Percentiles rank a stretch among this genome's conserved stretches.
phyloP scores from a whole-genome alignment of 1,140 invertebrate genomes.

The Drosophila yakuba region DNA sequence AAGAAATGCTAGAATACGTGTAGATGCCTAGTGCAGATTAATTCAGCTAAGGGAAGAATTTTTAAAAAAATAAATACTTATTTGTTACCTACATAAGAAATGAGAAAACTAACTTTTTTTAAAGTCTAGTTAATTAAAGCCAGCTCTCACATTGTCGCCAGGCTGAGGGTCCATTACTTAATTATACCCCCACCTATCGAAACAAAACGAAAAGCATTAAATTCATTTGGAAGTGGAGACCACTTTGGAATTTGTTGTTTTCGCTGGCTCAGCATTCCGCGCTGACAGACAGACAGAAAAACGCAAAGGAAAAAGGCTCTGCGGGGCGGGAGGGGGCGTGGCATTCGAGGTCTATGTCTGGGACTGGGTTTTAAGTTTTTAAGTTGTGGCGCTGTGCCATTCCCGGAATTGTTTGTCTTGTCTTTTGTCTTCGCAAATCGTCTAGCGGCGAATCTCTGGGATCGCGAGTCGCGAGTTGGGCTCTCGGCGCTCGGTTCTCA shows the following conservation, averaged over 20 bases:
- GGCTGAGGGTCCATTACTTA: slow-evolving; percentile 23
- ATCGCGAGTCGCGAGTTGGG: slow-evolving; percentile 20
- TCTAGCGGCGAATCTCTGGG: slow-evolving; percentile 28
- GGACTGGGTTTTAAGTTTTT: slow-evolving; percentile 47
- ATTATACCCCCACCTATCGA: slow-evolving; percentile 44
- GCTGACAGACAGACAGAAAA: slow-evolving; percentile 24
- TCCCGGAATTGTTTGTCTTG: slow-evolving; percentile 73
- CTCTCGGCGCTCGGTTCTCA: background rate
- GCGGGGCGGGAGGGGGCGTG: slow-evolving; percentile 6
- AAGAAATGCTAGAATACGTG: slow-evolving; percentile 1
- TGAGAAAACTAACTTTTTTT: background rate
- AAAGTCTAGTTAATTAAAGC: slow-evolving; percentile 31
- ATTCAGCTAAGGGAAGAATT: background rate
- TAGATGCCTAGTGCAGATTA: background rate
- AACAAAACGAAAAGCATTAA: slow-evolving; percentile 24
- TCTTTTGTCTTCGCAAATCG: slow-evolving; percentile 57
- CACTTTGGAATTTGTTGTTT: slow-evolving; percentile 45
- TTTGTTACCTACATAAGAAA: background rate
- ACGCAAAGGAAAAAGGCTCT: slow-evolving; percentile 4
- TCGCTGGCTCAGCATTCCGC: slow-evolving; percentile 51
- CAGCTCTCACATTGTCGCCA: background rate
- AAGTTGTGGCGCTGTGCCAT: slow-evolving; percentile 55
- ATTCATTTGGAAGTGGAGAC: slow-evolving; percentile 34
- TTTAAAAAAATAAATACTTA: too few species aligned
- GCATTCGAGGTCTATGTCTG: slow-evolving; percentile 53